A percentile compares a stretch with the other conserved stretches of the same genome.
These are phyloP conservation scores for Euzophera pinguis DNA, from an alignment of 2,888 invertebrate genomes.

Conservation along the genomic window DNA sequence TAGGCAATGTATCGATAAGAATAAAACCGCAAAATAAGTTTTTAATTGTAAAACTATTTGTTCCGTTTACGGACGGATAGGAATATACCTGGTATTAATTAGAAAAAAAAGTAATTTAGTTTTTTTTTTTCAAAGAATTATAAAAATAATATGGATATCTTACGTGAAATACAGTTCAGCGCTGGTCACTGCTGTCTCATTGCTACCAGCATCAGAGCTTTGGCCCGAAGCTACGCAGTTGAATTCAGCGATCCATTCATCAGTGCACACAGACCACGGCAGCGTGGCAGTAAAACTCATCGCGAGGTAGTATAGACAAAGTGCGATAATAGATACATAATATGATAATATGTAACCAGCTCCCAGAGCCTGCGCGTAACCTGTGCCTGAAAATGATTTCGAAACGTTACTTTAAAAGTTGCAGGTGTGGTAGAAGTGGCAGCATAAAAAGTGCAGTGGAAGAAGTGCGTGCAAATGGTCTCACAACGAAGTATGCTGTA, in stretches of 20 bases:
- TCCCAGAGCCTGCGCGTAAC: conserved; percentile 83
- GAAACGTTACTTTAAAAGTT: background rate
- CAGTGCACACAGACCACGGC: conserved; percentile 86
- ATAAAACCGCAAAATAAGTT: no score
- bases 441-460: no score
- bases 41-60: no score
- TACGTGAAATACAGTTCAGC: conserved; percentile 81
- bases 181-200: conserved; percentile 60
- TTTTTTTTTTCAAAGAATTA: background rate
- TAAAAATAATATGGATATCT: conserved; percentile 32
- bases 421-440: no score
- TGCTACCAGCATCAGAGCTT: conserved; percentile 31
- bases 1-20: no score
- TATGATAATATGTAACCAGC: conserved; percentile 85
- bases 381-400: conserved; percentile 76
- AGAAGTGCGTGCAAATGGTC: no score
- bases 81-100: no score
- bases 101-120: background rate
- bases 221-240: conserved; percentile 64
- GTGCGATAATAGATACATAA: conserved; percentile 87
- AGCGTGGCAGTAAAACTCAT: conserved; percentile 84
- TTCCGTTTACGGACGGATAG: no score
- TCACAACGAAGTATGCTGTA: no score
- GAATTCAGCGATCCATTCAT: conserved; percentile 65
- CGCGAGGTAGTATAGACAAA: conserved; percentile 86